Evolutionary conservation across 2,113 vertebrate species (phyloP), one percentile per base, ranked within the genome.

Genomic region (Percina caprodes): DNA sequence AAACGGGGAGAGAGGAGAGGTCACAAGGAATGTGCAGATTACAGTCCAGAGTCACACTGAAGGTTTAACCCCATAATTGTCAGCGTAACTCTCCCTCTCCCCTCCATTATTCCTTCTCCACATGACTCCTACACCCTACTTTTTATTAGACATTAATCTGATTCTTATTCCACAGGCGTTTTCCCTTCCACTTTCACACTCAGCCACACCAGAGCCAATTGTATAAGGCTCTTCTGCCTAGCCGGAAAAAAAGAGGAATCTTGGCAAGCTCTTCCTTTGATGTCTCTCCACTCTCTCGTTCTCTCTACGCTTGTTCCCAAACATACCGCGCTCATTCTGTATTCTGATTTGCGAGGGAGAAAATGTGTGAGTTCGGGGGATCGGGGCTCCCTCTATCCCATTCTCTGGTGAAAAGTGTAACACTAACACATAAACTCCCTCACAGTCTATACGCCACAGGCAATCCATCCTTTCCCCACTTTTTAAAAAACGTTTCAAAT

Each of bases 221-320:
- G 71, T 1, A 0, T 69, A 84, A 80, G 66, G 23, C 82, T 76
- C 68, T 69, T 82, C 73, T 79, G 51, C 83, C 58, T 5, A 15
- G 70, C 56, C 1, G 19, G 48, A n/a, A 49, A 63, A 35, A 69
- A 18, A 21, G 61, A 85, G 49, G 80, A 58, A 72, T 67, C 67
- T 52, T 69, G 68, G 80, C 79, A 49, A 30, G 49, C 23, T 77
- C 80, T 73, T 45, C 30, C 78, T 92, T 89, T 92, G 83, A 90
- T 84, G 78, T 87, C 70, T 88, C 65, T 75, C 56, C 79, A 24
- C 65, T 65, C 60, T 62, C 75, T 68, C 72, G 54, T 51, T 35
- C 62, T 65, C 62, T 65, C 63, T 30, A 10, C 7, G 5, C 72
- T 80, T 55, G 23, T 77, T 83, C 84, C 61, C 74, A 77, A 73